phyloP scores from a whole-genome alignment of 2,888 invertebrate species.

The Habroteleia sp. region DNA sequence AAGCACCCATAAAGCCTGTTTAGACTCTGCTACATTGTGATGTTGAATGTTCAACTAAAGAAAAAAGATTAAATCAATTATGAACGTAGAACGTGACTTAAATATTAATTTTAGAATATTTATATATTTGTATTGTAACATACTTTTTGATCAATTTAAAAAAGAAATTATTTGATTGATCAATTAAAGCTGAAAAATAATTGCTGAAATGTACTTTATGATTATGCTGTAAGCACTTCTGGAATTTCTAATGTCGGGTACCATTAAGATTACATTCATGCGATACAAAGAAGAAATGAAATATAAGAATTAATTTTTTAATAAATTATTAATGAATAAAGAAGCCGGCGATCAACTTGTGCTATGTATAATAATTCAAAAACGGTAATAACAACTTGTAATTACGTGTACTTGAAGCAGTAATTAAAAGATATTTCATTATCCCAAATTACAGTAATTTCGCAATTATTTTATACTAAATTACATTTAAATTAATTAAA shows the following conservation, averaged over 20 bases:
- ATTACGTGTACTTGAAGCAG: conserved; percentile 24
- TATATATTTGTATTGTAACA: conserved; percentile 22
- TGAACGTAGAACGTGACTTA: conserved; percentile 33
- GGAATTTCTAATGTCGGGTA: conserved; percentile 17
- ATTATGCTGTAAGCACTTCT: conserved; percentile 13
- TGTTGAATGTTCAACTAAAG: conserved; percentile 53
- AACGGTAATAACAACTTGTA: conserved; percentile 39
- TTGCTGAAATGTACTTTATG: conserved; percentile 1
- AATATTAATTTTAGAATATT: conserved; percentile 32
- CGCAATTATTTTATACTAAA: conserved; percentile 11
- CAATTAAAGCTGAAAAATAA: conserved; percentile 5
- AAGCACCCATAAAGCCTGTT: conserved; percentile 62
- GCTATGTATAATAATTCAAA: conserved; percentile 28
- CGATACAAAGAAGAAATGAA: no score
- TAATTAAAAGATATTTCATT: conserved; percentile 45
- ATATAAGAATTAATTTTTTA: conserved; percentile 18
- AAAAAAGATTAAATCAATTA: conserved; percentile 56
- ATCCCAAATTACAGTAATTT: conserved; percentile 22
- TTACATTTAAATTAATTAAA: conserved; percentile 18
- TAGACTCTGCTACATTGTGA: conserved; percentile 61
- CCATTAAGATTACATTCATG: no score
- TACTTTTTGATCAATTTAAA: conserved; percentile 16
- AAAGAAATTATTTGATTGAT: conserved; percentile 20
- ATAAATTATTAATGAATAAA: conserved; percentile 32
- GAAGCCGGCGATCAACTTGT: conserved; percentile 7